phyloP scores from a whole-genome alignment of 2,888 invertebrate genomes.

The Cinara cedri region DNA sequence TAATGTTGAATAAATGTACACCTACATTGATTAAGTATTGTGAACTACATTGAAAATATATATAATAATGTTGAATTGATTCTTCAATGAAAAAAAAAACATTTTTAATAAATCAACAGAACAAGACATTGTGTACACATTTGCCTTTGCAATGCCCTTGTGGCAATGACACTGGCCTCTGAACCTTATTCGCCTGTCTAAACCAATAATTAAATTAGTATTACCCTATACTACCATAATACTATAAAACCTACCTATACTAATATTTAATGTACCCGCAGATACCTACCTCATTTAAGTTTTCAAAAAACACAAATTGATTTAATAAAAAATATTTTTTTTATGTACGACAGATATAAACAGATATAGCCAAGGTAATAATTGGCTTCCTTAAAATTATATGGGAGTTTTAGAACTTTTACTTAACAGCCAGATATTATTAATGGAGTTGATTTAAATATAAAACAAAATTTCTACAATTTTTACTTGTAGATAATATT shows the following conservation, averaged over 20 bases:
- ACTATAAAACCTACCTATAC: background rate
- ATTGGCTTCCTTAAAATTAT: too few species aligned
- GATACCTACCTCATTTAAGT: background rate
- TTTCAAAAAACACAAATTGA: constrained; percentile 16
- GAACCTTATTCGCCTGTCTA: constrained; percentile 33
- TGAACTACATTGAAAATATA: background rate
- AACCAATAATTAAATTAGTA: constrained; percentile 20
- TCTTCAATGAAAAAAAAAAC: background rate
- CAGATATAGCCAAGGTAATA: too few species aligned
- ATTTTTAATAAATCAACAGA: background rate
- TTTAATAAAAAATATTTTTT: background rate
- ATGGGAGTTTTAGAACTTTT: too few species aligned
- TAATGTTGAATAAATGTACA: background rate
- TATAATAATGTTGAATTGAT: background rate
- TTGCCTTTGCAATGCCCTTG: constrained; percentile 56
- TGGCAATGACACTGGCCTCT: constrained; percentile 49
- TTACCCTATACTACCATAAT: constrained; percentile 13
- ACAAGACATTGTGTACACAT: constrained; percentile 1
- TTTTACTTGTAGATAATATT: too few species aligned
- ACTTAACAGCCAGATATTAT: too few species aligned
- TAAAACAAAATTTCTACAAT: too few species aligned
- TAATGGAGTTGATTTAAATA: too few species aligned
- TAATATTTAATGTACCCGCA: too few species aligned
- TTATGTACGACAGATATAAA: too few species aligned
- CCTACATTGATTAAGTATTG: background rate